Evolutionary conservation across 2,888 invertebrate genomes (phyloP).

Genomic region (Aporophyla lueneburgensis): DNA sequence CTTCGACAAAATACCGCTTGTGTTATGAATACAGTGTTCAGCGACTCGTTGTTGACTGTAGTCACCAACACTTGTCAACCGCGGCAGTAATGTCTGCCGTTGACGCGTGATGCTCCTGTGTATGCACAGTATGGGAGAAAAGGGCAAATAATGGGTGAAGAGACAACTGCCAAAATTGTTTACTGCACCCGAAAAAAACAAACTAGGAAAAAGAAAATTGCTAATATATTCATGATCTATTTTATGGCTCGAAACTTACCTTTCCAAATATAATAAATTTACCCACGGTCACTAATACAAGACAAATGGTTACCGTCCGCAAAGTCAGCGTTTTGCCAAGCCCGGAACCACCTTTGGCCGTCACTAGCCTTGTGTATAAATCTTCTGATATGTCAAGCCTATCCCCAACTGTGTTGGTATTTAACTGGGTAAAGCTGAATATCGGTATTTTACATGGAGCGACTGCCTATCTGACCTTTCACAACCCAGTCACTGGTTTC

Average conservation of each 20-base stretch:
- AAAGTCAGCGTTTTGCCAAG: not conserved
- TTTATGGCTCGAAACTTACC: not conserved
- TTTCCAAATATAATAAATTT: slow-evolving; percentile 12
- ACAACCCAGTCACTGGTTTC: not conserved
- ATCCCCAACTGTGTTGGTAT: too few species aligned
- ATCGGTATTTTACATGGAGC: not conserved
- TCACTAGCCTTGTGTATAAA: not conserved
- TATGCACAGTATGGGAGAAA: too few species aligned
- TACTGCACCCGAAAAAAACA: not conserved
- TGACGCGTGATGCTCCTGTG: too few species aligned
- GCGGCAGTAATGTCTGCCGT: too few species aligned
- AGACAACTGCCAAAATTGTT: too few species aligned
- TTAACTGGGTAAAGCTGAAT: not conserved
- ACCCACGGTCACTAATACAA: not conserved
- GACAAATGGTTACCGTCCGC: not conserved
- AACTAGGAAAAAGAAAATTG: not conserved
- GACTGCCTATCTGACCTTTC: not conserved
- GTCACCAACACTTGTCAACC: too few species aligned
- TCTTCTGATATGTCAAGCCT: not conserved
- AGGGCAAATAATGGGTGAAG: too few species aligned
- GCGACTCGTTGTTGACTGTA: too few species aligned
- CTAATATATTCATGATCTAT: slow-evolving; percentile 4
- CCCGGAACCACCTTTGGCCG: not conserved
- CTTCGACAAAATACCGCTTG: too few species aligned
- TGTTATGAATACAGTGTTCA: too few species aligned